phyloP scores from a whole-genome alignment of 2,888 invertebrate species.

The Erynnis tages region DNA sequence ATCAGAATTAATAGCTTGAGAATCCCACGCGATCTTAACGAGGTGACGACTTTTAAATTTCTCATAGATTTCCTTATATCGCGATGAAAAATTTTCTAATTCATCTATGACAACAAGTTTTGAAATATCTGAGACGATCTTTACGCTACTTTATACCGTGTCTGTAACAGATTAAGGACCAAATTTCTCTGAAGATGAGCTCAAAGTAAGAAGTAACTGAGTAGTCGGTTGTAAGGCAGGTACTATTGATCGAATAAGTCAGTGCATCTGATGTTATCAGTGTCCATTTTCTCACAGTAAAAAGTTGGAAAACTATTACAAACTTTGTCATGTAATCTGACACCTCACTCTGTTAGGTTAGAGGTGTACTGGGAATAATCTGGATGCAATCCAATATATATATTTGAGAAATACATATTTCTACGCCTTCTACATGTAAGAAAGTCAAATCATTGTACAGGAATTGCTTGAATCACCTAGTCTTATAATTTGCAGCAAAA shows the following conservation, averaged over 20 bases:
- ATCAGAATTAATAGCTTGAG: conserved; percentile 2
- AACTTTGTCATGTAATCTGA: conserved; percentile 67
- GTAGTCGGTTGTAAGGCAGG: conserved; percentile 12
- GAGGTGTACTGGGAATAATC: conserved; percentile 36
- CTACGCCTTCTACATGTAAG: too few relatives aligned
- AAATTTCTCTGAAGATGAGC: background rate
- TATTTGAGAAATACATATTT: too few relatives aligned
- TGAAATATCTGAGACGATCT: background rate
- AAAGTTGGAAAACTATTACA: conserved; percentile 62
- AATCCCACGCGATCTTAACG: conserved; percentile 11
- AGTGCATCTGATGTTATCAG: conserved; percentile 56
- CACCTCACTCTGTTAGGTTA: conserved; percentile 46
- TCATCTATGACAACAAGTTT: conserved; percentile 16
- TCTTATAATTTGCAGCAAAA: too few relatives aligned
- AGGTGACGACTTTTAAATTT: conserved; percentile 22
- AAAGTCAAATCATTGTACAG: too few relatives aligned
- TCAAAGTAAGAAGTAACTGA: conserved; percentile 29
- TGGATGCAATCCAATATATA: too few relatives aligned
- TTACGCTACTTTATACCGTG: background rate
- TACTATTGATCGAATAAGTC: conserved; percentile 56
- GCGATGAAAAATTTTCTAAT: conserved; percentile 8
- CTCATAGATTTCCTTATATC: conserved; percentile 20
- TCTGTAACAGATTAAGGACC: background rate
- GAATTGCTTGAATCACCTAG: too few relatives aligned
- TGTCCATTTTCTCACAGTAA: conserved; percentile 59